A percentile compares a stretch with the other conserved stretches of the same genome.
Conservation (phyloP, 2,113 vertebrate species). For the Danio rerio region DNA sequence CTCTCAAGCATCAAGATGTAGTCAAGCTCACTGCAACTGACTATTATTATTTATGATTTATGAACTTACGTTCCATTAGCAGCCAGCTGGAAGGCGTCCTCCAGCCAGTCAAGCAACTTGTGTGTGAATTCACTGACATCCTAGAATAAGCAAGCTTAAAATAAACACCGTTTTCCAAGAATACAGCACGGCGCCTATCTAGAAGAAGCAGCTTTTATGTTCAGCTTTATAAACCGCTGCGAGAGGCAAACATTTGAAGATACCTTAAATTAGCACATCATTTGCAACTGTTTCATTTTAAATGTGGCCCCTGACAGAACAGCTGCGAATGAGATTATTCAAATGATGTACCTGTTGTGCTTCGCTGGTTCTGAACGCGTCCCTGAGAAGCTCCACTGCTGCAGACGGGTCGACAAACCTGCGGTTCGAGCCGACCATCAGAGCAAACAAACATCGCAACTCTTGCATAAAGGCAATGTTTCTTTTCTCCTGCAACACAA, state of each 20-base stretch:
- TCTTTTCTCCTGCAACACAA: constrained; percentile 85
- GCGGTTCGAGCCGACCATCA: constrained; percentile 91
- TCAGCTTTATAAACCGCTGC: constrained; percentile 31
- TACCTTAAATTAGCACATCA: background rate
- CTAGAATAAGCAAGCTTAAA: constrained; percentile 75
- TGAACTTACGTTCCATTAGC: constrained; percentile 86
- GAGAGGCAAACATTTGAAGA: background rate
- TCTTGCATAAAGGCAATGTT: constrained; percentile 97
- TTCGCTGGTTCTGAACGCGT: constrained; percentile 87
- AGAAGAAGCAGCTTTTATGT: constrained; percentile 10
- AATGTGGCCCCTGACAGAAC: background rate
- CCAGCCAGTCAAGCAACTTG: constrained; percentile 96
- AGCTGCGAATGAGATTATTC: background rate
- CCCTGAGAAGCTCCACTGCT: constrained; percentile 88
- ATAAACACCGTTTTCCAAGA: constrained; percentile 5
- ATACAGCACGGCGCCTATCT: constrained; percentile 19
- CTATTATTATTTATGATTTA: constrained; percentile 24
- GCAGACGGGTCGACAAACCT: constrained; percentile 93
- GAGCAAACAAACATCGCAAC: constrained; percentile 90
- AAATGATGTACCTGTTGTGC: constrained; percentile 90
- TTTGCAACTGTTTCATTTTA: background rate
- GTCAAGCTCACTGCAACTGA: background rate
- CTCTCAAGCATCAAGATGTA: background rate
- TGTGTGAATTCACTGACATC: constrained; percentile 98
- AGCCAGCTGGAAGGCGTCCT: constrained; percentile 93